A percentile compares a stretch with the other conserved stretches of the same genome.
These are phyloP conservation scores for Autographa pulchrina DNA, from an alignment of 2,888 invertebrate genomes.

Conservation along the genomic window DNA sequence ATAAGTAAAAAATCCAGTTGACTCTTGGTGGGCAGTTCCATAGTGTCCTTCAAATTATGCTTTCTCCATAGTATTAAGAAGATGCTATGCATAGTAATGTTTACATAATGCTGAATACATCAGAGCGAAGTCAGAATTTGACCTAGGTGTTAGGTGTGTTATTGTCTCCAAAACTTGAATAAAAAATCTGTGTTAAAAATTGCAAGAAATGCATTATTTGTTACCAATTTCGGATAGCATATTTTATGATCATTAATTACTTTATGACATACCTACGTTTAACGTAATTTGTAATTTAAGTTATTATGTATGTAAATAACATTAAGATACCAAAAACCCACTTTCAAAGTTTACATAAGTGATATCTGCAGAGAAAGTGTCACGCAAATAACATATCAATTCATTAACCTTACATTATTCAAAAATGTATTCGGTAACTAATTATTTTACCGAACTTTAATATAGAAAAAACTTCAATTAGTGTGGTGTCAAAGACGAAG, in stretches of 20 bases:
- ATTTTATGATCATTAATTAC: neutral
- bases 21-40: no score
- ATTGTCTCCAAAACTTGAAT: no score
- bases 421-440: no score
- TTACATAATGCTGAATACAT: neutral
- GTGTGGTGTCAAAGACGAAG: no score
- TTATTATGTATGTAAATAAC: neutral
- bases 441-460: no score
- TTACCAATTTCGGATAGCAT: neutral
- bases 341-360: constrained; percentile 1
- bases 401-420: neutral
- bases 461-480: no score
- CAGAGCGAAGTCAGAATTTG: neutral
- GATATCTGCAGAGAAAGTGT: constrained; percentile 1
- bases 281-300: no score
- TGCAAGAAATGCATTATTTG: neutral
- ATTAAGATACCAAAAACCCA: constrained; percentile 2
- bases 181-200: neutral
- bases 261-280: neutral
- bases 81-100: no score
- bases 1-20: no score
- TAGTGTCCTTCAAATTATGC: no score
- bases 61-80: no score
- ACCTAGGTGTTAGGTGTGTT: no score
- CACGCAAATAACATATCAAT: neutral